Percentiles rank a stretch among this genome's conserved stretches.
Conservation (phyloP, 2,113 vertebrate genomes). For the Galemys pyrenaicus region DNA sequence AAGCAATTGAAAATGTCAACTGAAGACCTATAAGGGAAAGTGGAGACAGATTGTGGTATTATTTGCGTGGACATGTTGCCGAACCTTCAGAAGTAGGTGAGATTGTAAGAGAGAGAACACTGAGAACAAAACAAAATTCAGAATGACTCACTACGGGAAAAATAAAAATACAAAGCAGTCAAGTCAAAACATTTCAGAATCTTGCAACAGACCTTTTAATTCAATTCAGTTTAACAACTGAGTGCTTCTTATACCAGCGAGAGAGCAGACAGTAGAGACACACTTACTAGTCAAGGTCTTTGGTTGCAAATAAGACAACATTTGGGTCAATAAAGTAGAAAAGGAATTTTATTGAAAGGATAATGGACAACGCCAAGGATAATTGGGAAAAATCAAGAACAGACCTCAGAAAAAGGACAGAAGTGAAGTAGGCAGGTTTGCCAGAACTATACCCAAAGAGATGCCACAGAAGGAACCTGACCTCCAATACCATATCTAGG, state of each 20-base stretch:
- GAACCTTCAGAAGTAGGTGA: not conserved
- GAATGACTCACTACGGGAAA: not conserved
- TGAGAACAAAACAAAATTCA: not conserved
- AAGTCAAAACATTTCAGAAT: slow-evolving; percentile 34
- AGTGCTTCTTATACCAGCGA: slow-evolving; percentile 38
- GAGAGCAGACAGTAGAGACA: slow-evolving; percentile 27
- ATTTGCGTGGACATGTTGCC: not conserved
- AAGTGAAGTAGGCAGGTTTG: not conserved
- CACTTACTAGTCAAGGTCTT: slow-evolving; percentile 23
- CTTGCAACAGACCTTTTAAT: slow-evolving; percentile 7
- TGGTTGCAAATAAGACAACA: slow-evolving; percentile 51
- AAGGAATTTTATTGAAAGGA: slow-evolving; percentile 42
- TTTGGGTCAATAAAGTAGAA: slow-evolving; percentile 34
- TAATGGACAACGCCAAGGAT: not conserved
- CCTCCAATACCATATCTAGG: not conserved
- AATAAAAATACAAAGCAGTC: not conserved
- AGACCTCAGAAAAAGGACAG: not conserved
- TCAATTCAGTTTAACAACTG: not conserved
- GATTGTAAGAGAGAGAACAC: not conserved
- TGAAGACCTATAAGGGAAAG: not conserved
- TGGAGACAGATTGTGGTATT: not conserved
- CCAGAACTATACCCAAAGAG: not conserved
- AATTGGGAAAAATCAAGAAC: slow-evolving; percentile 26
- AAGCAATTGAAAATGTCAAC: not conserved
- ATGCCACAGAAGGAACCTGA: not conserved